These are phyloP conservation scores for Rhabdornis inornatus DNA, from an alignment of 2,113 vertebrate species.

Conservation along the genomic window DNA sequence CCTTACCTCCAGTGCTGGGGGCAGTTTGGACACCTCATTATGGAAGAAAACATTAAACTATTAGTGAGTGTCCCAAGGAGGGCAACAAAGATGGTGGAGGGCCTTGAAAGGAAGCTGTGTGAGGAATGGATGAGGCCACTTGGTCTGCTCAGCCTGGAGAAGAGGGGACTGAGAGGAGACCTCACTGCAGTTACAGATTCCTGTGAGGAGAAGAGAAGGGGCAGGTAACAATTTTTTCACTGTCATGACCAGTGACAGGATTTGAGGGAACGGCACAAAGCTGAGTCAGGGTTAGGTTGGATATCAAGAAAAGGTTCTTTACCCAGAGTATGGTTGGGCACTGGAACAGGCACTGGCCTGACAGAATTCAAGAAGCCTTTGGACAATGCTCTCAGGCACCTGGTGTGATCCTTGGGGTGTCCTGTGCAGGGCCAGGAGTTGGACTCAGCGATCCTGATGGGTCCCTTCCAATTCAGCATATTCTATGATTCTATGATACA, in stretches of 20 bases:
- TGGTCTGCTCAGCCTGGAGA: neutral
- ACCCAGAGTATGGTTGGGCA: rapidly evolving
- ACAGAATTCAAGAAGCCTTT: neutral
- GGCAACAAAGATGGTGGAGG: neutral
- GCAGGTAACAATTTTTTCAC: neutral
- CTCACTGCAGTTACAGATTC: neutral
- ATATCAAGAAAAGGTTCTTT: neutral
- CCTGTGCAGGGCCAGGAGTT: neutral
- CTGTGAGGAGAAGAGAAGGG: neutral
- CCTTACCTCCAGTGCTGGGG: neutral
- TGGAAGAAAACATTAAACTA: neutral
- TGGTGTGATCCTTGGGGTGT: neutral
- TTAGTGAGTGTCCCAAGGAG: neutral
- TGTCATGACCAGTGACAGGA: neutral
- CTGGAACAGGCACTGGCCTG: neutral
- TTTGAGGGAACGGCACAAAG: neutral
- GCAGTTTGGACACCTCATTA: neutral
- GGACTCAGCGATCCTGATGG: neutral
- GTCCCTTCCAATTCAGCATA: neutral
- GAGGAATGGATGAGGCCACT: rapidly evolving
- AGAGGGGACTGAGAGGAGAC: neutral
- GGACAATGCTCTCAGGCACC: neutral
- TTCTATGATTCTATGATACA: neutral
- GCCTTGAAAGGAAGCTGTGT: neutral
- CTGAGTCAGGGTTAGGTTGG: neutral